Evolutionary conservation across 2,797 vertebrate species (phyloP).

Genomic region (Cyclopterus lumpus): DNA sequence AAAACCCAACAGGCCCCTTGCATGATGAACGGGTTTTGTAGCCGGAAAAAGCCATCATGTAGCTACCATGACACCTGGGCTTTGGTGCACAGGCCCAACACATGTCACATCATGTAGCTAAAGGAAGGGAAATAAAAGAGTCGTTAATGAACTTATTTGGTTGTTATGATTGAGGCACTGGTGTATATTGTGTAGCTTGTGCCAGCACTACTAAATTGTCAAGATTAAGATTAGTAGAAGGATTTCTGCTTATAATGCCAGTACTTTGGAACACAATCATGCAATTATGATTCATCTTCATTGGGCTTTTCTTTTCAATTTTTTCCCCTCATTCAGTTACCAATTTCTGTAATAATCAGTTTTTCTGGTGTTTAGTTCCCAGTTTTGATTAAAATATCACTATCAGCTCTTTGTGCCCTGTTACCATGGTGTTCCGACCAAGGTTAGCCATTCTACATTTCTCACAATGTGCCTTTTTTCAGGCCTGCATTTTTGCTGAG

Average conservation of each 20-base stretch:
- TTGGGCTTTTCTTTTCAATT: not conserved
- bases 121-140: not conserved
- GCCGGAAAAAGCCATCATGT: slow-evolving; percentile 68
- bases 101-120: slow-evolving; percentile 61
- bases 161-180: not conserved
- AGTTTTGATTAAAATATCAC: slow-evolving; percentile 30
- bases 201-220: not conserved
- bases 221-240: not conserved
- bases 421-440: slow-evolving; percentile 73
- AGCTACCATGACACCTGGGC: slow-evolving; percentile 71
- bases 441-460: slow-evolving; percentile 58
- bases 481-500: slow-evolving; percentile 38
- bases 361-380: slow-evolving; percentile 25
- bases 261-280: not conserved
- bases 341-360: not conserved
- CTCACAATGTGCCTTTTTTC: slow-evolving; percentile 43
- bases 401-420: slow-evolving; percentile 51
- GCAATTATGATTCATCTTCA: not conserved
- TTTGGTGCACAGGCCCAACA: slow-evolving; percentile 54
- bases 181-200: not conserved
- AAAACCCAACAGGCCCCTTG: slow-evolving; percentile 73
- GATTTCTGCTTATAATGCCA: not conserved
- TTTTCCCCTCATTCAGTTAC: not conserved
- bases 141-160: not conserved
- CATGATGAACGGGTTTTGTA: slow-evolving; percentile 73